A percentile compares a stretch with the other conserved stretches of the same genome.
Conservation (phyloP, 2,888 invertebrate genomes). For the Orthosia gothica region DNA sequence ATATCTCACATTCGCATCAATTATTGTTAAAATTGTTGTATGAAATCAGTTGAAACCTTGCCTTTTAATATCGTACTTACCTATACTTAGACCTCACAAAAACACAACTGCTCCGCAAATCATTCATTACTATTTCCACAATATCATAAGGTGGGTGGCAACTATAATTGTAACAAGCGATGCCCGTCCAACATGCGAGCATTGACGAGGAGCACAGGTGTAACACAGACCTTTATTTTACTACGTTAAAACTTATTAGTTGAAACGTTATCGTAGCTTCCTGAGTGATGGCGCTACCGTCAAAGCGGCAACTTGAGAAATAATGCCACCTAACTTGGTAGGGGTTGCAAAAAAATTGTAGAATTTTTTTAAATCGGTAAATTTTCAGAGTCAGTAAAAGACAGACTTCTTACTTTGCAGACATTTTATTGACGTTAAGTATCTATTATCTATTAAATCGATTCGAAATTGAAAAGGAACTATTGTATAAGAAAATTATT, state of each 20-base stretch:
- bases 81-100: background rate
- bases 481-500: too few species aligned
- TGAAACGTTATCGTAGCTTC: slow-evolving; percentile 48
- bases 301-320: slow-evolving; percentile 77
- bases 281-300: slow-evolving; percentile 63
- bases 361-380: too few species aligned
- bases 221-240: slow-evolving; percentile 61
- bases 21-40: too few species aligned
- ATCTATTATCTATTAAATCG: too few species aligned
- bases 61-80: background rate
- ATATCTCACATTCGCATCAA: too few species aligned
- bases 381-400: background rate
- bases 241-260: slow-evolving; percentile 65
- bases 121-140: slow-evolving; percentile 13
- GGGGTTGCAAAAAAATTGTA: slow-evolving; percentile 64
- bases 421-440: background rate
- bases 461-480: too few species aligned
- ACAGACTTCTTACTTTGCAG: background rate
- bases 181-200: slow-evolving; percentile 59
- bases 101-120: slow-evolving; percentile 19
- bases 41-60: background rate
- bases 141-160: slow-evolving; percentile 41
- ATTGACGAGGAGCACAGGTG: slow-evolving; percentile 62
- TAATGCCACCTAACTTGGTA: slow-evolving; percentile 75
- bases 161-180: slow-evolving; percentile 49